These are phyloP conservation scores for Ramphastos sulfuratus DNA, from an alignment of 2,113 vertebrate species.

Conservation along the genomic window DNA sequence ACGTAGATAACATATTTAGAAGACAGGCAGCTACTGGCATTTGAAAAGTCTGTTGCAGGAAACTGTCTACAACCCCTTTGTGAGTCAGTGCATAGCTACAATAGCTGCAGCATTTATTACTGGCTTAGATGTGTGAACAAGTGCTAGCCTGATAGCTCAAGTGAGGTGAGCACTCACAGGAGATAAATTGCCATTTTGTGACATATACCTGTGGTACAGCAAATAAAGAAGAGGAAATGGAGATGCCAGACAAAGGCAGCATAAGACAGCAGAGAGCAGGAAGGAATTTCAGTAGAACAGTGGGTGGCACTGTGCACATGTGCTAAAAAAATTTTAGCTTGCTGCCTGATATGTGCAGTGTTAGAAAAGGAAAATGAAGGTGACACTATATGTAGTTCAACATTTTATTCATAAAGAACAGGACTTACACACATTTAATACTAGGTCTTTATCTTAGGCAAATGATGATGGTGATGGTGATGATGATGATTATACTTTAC, in stretches of 20 bases:
- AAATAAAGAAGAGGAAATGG: slow-evolving; percentile 9
- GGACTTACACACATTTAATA: background rate
- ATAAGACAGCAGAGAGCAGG: background rate
- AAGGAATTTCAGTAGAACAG: slow-evolving; percentile 1
- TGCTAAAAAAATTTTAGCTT: background rate
- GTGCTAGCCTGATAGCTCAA: background rate
- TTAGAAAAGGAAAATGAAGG: slow-evolving; percentile 2
- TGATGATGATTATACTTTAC: background rate
- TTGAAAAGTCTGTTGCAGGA: background rate
- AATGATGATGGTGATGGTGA: background rate
- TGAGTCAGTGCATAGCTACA: background rate
- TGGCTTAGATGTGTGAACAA: background rate
- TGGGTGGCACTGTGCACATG: slow-evolving; percentile 51
- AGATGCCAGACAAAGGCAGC: background rate
- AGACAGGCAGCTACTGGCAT: background rate
- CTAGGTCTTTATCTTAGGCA: background rate
- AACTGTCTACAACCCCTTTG: background rate
- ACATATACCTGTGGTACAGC: background rate
- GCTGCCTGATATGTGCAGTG: background rate
- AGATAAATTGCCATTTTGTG: background rate
- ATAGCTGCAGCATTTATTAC: background rate
- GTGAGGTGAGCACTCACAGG: background rate
- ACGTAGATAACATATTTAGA: background rate
- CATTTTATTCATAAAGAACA: background rate
- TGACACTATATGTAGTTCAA: slow-evolving; percentile 1